Conservation (phyloP, 2,113 vertebrate genomes). For the Sebastes schlegelii region DNA sequence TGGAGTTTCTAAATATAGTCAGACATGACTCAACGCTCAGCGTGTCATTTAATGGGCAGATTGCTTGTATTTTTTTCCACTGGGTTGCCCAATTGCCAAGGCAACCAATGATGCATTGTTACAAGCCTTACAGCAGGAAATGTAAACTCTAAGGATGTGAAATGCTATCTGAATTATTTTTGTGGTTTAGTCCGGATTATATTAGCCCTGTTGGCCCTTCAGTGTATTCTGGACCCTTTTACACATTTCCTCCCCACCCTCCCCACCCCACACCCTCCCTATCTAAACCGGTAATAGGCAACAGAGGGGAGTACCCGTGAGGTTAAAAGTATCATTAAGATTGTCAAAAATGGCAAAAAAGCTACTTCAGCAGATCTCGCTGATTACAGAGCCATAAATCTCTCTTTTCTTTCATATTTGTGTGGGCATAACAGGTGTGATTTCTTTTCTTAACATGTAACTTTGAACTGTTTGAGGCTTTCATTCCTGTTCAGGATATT, state of each 20-base stretch:
- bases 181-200: neutral
- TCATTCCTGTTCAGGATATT: neutral
- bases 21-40: constrained; percentile 77
- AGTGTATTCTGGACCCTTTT: neutral
- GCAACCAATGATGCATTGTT: constrained; percentile 52
- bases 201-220: neutral
- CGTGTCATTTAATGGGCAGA: constrained; percentile 49
- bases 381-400: constrained; percentile 24
- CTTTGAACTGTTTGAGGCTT: constrained; percentile 4
- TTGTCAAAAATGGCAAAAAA: neutral
- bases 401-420: constrained; percentile 3
- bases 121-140: constrained; percentile 17
- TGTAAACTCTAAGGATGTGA: neutral
- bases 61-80: constrained; percentile 61
- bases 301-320: constrained; percentile 2
- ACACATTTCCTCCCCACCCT: no score
- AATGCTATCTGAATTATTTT: neutral
- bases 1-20: constrained; percentile 77
- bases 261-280: neutral
- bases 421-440: neutral
- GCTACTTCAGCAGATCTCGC: neutral
- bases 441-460: neutral
- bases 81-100: constrained; percentile 40
- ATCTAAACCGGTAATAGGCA: neutral
- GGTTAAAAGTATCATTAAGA: neutral